These are phyloP conservation scores for Tretioscincus oriximinensis DNA, from an alignment of 2,113 vertebrate species.

Conservation along the genomic window DNA sequence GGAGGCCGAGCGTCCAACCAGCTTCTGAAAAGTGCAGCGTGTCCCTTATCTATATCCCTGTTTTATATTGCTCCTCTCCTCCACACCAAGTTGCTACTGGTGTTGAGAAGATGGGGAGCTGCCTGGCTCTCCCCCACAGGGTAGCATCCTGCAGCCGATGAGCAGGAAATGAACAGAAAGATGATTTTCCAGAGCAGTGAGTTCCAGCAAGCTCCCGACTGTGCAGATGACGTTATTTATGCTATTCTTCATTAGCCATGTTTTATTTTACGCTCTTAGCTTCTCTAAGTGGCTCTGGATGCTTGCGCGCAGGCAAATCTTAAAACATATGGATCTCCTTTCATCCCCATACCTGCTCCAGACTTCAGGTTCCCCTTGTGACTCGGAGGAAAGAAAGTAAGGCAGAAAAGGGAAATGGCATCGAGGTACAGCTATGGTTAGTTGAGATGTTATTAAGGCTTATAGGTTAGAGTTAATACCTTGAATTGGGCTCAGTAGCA, in stretches of 20 bases:
- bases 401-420: too few species aligned
- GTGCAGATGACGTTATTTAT: neutral
- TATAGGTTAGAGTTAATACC: too few species aligned
- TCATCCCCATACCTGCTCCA: too few species aligned
- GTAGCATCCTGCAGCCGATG: neutral
- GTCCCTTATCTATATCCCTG: slow-evolving; percentile 28
- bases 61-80: slow-evolving; percentile 22
- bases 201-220: neutral
- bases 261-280: neutral
- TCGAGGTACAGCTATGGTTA: too few species aligned
- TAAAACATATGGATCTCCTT: neutral
- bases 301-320: neutral
- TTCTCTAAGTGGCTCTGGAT: neutral
- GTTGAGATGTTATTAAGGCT: too few species aligned
- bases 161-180: slow-evolving; percentile 7
- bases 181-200: neutral
- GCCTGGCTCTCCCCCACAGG: slow-evolving; percentile 4
- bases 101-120: neutral
- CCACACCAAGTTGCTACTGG: slow-evolving; percentile 22
- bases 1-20: slow-evolving; percentile 14
- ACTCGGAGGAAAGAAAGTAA: too few species aligned
- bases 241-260: neutral
- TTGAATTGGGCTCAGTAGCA: too few species aligned
- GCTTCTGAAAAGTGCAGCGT: neutral
- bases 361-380: too few species aligned